Percentiles rank a stretch among this genome's conserved stretches.
These are phyloP conservation scores for Hydrolagus colliei DNA, from an alignment of 2,797 vertebrate species.

Conservation along the genomic window DNA sequence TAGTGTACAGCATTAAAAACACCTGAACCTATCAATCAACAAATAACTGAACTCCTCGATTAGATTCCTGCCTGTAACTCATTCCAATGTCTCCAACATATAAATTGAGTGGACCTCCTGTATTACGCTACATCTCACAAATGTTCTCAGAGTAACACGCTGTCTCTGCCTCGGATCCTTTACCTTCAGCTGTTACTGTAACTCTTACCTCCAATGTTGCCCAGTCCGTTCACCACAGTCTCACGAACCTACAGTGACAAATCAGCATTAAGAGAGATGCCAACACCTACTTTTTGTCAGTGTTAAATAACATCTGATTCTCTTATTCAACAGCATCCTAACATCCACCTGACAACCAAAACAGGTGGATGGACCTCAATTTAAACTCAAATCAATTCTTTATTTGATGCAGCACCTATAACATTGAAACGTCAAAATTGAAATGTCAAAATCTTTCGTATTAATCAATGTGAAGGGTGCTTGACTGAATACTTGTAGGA, in stretches of 20 bases:
- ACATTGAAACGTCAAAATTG: no score
- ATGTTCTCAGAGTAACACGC: no score
- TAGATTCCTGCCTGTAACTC: no score
- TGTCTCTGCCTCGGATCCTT: no score
- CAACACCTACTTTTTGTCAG: not conserved
- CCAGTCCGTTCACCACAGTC: slow-evolving; percentile 73
- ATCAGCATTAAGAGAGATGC: slow-evolving; percentile 33
- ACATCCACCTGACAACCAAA: not conserved
- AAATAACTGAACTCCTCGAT: no score
- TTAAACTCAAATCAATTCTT: slow-evolving; percentile 12
- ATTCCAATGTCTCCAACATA: no score
- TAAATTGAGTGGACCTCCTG: no score
- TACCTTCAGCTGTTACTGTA: no score
- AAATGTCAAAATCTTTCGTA: not conserved
- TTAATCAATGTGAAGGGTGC: not conserved
- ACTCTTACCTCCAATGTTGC: slow-evolving; percentile 81
- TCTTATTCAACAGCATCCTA: not conserved
- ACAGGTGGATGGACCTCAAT: not conserved
- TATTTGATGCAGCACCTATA: not conserved
- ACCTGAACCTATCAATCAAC: no score
- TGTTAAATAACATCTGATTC: not conserved
- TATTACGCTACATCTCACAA: no score
- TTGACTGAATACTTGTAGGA: no score
- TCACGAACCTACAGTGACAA: slow-evolving; percentile 71
- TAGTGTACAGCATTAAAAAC: slow-evolving; percentile 13